phyloP scores from a whole-genome alignment of 1,140 invertebrate genomes.

The Drosophila lowei region DNA sequence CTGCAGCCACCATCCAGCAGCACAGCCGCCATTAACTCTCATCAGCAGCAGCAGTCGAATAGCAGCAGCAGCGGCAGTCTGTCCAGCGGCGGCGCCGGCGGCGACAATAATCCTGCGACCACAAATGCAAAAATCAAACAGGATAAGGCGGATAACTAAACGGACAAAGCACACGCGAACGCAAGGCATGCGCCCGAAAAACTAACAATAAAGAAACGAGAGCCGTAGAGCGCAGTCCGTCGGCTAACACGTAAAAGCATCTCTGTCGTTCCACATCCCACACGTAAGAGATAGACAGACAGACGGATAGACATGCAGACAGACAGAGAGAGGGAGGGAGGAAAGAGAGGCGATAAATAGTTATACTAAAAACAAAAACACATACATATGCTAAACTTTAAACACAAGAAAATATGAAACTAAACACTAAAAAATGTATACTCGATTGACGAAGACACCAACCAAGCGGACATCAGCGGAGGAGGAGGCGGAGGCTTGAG shows the following conservation, averaged over 20 bases:
- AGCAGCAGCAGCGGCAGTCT: constrained; percentile 71
- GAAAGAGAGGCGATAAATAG: constrained; percentile 34
- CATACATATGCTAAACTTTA: constrained; percentile 62
- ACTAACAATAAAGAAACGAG: constrained; percentile 49
- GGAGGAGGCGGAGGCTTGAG: constrained; percentile 32
- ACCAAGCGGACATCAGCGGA: constrained; percentile 39
- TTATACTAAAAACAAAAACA: constrained; percentile 48
- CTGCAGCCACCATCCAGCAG: constrained; percentile 50
- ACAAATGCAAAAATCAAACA: constrained; percentile 71
- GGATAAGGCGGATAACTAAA: constrained; percentile 69
- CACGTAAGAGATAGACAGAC: constrained; percentile 5
- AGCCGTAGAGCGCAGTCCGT: constrained; percentile 38
- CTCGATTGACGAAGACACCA: constrained; percentile 77
- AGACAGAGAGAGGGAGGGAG: constrained; percentile 6
- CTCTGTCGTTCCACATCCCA: too few relatives aligned
- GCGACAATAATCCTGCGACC: constrained; percentile 82
- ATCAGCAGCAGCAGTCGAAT: constrained; percentile 82
- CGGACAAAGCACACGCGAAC: constrained; percentile 24
- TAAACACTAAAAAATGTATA: constrained; percentile 69
- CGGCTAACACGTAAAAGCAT: too few relatives aligned
- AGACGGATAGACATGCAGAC: constrained; percentile 21
- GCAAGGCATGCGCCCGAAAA: constrained; percentile 59
- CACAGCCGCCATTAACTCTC: constrained; percentile 68
- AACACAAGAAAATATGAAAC: constrained; percentile 57
- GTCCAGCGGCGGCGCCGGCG: constrained; percentile 61